Evolutionary conservation across 1,140 invertebrate species (phyloP).

Genomic region (Bacillus rossius): DNA sequence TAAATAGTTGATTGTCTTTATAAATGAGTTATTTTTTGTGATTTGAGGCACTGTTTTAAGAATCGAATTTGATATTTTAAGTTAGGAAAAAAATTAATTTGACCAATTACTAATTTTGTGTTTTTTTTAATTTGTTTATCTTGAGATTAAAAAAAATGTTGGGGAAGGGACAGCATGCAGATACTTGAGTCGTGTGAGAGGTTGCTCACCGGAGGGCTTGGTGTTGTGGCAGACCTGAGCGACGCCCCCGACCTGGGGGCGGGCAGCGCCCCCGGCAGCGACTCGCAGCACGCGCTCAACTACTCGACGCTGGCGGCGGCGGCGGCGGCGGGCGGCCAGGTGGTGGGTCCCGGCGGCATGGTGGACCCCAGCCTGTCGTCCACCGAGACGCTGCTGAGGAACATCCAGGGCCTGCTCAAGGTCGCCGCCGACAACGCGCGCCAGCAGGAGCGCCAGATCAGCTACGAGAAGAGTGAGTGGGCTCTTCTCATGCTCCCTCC

Average conservation of each 20-base stretch:
- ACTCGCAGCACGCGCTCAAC: conserved; percentile 59
- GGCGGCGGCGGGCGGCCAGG: conserved; percentile 39
- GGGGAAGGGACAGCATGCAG: no score
- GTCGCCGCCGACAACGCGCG: conserved; percentile 93
- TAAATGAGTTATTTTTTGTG: no score
- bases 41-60: no score
- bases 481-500: no score
- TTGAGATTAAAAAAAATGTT: no score
- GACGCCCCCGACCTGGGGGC: conserved; percentile 44
- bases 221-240: conserved; percentile 50
- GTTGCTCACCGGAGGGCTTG: no score
- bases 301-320: conserved; percentile 58
- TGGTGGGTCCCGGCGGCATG: conserved; percentile 40
- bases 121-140: no score
- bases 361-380: conserved; percentile 60
- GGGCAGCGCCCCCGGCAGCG: conserved; percentile 51
- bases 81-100: no score
- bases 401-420: conserved; percentile 92
- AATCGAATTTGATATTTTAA: no score
- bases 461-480: conserved; percentile 89
- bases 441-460: conserved; percentile 91
- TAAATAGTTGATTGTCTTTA: no score
- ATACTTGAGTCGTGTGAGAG: no score
- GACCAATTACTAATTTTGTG: no score
- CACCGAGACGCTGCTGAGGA: conserved; percentile 87